Evolutionary conservation across 2,797 vertebrate species (phyloP), one percentile per base, ranked within the genome.

Genomic region (Pachyuromys duprasi): DNA sequence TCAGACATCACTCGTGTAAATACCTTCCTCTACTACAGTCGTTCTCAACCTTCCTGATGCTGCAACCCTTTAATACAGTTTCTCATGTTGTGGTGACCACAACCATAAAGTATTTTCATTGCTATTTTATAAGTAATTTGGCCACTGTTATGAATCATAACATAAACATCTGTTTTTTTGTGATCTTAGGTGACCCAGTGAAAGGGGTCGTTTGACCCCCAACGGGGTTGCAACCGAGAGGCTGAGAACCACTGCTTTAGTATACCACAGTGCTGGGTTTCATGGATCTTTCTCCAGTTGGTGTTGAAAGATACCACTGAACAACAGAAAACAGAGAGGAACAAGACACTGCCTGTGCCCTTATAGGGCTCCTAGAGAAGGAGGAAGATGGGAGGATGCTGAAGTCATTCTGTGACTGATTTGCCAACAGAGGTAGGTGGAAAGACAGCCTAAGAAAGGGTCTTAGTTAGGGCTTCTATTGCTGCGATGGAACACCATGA

Each of bases 201-300:
- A 74, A 74, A 74, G 39, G 39, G 11, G 12, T 28, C 55, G 4
- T 57, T 57, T 18, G 17, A 15, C 5, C 55, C 55, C 3, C 55
- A 57, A 57, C 3, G 55, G 55, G 55, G 55, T 57, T 14, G 24
- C 39, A 14, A 22, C 39, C 39, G 11, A 28, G 24, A 45, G 39
- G 11, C 26, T 45, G 72, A 42, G 72, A 74, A 45, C 22, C 12
- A 39, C 39, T 42, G 72, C 39, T 45, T 42, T 42, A 74, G 26
- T 42, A 74, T 11, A 45, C 11, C 72, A 14, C 18, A 67, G 26
- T 18, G 7, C 62, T 0, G 2, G 0, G 3, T 70, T 39, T 36
- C 13, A 8, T 17, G 26, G 31, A 65, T 6, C 3, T 45, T n/a
- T 9, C 15, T 36, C 17, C 0, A 20, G 31, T 55, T 22, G 14